phyloP scores from a whole-genome alignment of 2,113 vertebrate genomes.

The Dunckerocampus dactyliophorus region DNA sequence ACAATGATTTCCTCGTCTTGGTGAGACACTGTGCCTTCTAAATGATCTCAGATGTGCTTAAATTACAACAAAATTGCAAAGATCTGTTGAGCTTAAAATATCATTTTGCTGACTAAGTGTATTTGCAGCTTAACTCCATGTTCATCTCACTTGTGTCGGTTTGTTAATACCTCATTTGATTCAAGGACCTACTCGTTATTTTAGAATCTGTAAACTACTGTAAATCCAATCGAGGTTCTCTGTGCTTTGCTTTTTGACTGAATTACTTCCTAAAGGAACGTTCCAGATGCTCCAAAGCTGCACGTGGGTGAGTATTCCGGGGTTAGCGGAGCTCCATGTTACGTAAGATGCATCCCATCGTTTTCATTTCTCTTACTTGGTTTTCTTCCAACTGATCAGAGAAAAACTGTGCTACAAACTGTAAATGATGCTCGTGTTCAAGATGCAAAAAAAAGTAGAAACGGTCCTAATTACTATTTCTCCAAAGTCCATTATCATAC shows the following conservation, averaged over 20 bases:
- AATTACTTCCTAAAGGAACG: constrained; percentile 59
- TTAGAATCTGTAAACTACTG: constrained; percentile 20
- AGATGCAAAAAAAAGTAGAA: no score
- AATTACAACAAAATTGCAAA: no score
- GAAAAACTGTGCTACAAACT: background rate
- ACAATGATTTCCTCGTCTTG: no score
- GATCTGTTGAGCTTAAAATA: no score
- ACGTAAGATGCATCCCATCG: constrained; percentile 3
- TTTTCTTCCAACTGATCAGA: background rate
- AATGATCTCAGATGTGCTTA: no score
- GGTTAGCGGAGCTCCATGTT: constrained; percentile 28
- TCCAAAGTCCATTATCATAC: no score
- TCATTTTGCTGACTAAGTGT: background rate
- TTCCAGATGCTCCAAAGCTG: constrained; percentile 54
- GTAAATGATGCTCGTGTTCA: no score
- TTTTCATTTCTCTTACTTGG: background rate
- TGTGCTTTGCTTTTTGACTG: constrained; percentile 60
- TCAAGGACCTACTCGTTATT: constrained; percentile 30
- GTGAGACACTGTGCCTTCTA: no score
- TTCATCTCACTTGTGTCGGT: background rate
- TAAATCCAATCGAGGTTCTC: constrained; percentile 43
- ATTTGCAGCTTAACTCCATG: background rate
- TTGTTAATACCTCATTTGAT: constrained; percentile 29
- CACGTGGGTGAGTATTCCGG: constrained; percentile 70
- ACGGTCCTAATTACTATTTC: no score